Conservation (phyloP, 2,888 invertebrate genomes). For the Itoplectis maculator region DNA sequence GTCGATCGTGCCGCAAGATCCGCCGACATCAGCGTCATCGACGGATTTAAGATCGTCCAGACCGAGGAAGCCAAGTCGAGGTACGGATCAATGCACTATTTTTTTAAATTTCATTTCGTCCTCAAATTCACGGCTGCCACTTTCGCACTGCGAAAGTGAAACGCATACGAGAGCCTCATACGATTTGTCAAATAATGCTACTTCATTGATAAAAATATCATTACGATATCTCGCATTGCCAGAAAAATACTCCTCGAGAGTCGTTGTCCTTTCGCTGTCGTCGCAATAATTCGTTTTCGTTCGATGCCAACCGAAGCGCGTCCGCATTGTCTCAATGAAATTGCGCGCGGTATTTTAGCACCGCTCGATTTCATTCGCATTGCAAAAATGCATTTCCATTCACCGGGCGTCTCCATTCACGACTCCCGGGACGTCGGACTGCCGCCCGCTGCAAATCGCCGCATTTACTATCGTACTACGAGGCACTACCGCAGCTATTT, state of each 20-base stretch:
- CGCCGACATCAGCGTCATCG: slow-evolving; percentile 84
- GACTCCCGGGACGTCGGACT: not conserved
- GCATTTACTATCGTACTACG: not conserved
- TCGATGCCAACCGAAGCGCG: not conserved
- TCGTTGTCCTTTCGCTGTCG: slow-evolving; percentile 29
- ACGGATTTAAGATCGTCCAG: slow-evolving; percentile 85
- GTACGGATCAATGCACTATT: slow-evolving; percentile 74
- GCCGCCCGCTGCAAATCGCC: too few species aligned
- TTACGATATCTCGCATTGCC: not conserved
- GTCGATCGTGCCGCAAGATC: slow-evolving; percentile 90
- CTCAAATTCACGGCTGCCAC: not conserved
- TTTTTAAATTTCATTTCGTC: not conserved
- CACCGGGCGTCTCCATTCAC: not conserved
- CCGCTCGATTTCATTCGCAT: slow-evolving; percentile 37
- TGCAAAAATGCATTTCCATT: slow-evolving; percentile 21
- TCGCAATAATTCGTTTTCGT: slow-evolving; percentile 48
- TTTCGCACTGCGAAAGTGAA: slow-evolving; percentile 41
- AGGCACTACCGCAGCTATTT: not conserved
- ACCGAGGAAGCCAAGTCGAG: slow-evolving; percentile 83
- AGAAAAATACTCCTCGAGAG: not conserved
- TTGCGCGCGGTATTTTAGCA: not conserved
- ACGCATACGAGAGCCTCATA: not conserved
- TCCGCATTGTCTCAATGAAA: slow-evolving; percentile 28
- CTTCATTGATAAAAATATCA: slow-evolving; percentile 25
- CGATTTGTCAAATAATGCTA: slow-evolving; percentile 15